These are phyloP conservation scores for Scolopax mira DNA, from an alignment of 2,113 vertebrate genomes.

Conservation along the genomic window DNA sequence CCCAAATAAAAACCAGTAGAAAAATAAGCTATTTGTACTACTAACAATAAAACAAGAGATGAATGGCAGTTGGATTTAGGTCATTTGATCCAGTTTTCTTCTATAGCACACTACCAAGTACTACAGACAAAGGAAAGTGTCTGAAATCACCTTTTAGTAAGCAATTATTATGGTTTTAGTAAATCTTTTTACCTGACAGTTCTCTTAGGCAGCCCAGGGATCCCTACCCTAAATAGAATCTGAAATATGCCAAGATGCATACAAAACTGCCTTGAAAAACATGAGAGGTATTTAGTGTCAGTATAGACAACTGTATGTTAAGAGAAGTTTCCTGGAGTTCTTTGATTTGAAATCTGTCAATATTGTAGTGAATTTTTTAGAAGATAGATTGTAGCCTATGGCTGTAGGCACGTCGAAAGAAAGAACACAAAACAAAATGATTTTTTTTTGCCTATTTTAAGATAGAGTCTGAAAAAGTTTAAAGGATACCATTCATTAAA, in stretches of 20 bases:
- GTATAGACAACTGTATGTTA: background rate
- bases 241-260: background rate
- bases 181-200: background rate
- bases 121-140: background rate
- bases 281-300: background rate
- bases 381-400: background rate
- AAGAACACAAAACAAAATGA: background rate
- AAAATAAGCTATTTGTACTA: background rate
- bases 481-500: background rate
- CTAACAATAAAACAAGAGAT: background rate
- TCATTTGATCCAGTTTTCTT: background rate
- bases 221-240: background rate
- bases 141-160: background rate
- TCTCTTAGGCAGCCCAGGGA: background rate
- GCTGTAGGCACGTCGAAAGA: background rate
- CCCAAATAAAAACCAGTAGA: background rate
- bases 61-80: background rate
- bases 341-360: background rate
- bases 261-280: background rate
- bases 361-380: background rate
- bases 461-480: fast-evolving
- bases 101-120: background rate
- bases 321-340: background rate
- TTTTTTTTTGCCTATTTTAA: background rate
- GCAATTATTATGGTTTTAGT: background rate